Base-by-base conservation (phyloP, 2,888 invertebrate species). In the Eumacrocentrus americanus region DNA sequence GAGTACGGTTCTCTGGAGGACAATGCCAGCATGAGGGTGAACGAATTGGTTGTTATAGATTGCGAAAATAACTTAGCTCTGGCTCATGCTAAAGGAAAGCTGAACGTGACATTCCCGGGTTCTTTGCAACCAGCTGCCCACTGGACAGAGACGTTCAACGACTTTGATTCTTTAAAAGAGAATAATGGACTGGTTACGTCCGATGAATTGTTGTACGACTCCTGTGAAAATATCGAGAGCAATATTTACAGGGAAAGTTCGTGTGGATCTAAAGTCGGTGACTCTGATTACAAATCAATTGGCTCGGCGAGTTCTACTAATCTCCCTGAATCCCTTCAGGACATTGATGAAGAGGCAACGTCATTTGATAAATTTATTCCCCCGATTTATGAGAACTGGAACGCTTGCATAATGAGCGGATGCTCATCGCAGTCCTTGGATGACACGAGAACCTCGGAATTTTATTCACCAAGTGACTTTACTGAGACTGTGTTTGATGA, bases 351-450 rank as follows among this genome's bases (percentile, higher is more conserved):
- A 14, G 55, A 51, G 9, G 35, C 34, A 16, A 51, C 37, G 23
- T 55, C 48, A 55, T 54, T 54, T 35, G 60, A 54, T 18, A 54
- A 44, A 35, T 44, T 12, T 29, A 9, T 20, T 11, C 12, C 42
- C 20, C 48, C 29, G 12, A 60, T 54, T 40, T 60, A 60, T 50
- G 60, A 60, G 34, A 60, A 60, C 48, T 60, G 54, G 54, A 54
- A 35, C 40, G 40, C 22, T 11, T 42, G 50, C 22, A 9, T 54
- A 18, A 35, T 29, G 18, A 54, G 54, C 29, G 60, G 38, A 20
- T 54, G 50, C n/a, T 60, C 60, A 9, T 48, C 54, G 5, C 54
- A 23, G 6, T 60, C 54, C n/a, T 18, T 34, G 3, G 60, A 38
- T 20, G 59, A 40, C n/a, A 44, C 55, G 5, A 22, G 44, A 50